Evolutionary conservation across 2,113 vertebrate genomes (phyloP).

Genomic region (Mus pahari): DNA sequence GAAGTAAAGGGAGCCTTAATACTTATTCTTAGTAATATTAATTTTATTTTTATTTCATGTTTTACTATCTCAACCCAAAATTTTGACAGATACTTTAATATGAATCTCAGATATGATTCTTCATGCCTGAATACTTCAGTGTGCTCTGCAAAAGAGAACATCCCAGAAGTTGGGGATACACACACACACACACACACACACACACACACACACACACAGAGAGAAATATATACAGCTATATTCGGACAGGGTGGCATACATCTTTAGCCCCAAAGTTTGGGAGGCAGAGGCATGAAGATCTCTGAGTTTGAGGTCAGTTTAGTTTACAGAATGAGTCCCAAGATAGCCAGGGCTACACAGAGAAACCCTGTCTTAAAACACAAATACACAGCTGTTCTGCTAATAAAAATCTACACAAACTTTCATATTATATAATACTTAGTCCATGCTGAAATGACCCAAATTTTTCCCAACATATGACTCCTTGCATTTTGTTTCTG

Average conservation of each 20-base stretch:
- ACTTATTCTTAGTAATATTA: not conserved
- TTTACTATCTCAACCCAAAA: not conserved
- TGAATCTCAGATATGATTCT: not conserved
- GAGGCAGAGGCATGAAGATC: not conserved
- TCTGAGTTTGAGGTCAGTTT: not conserved
- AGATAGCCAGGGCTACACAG: not conserved
- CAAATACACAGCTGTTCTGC: not conserved
- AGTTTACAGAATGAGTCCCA: not conserved
- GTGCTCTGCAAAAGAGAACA: not conserved
- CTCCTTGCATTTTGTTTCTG: not conserved
- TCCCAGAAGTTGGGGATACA: not conserved
- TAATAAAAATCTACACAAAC: constrained; percentile 6
- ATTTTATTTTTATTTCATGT: not conserved
- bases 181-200: not conserved
- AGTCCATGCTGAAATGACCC: not conserved
- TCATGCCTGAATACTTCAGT: not conserved
- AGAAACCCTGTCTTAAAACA: not conserved
- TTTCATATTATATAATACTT: not conserved
- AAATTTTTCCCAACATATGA: not conserved
- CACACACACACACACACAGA: too few species aligned
- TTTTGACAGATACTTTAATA: constrained; percentile 10
- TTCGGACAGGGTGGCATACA: not conserved
- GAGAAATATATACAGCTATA: fast-evolving
- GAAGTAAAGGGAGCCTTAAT: not conserved
- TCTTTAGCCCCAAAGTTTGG: not conserved